These are phyloP conservation scores for Leptinotarsa tumamoca DNA, from an alignment of 2,888 invertebrate species.

Conservation along the genomic window DNA sequence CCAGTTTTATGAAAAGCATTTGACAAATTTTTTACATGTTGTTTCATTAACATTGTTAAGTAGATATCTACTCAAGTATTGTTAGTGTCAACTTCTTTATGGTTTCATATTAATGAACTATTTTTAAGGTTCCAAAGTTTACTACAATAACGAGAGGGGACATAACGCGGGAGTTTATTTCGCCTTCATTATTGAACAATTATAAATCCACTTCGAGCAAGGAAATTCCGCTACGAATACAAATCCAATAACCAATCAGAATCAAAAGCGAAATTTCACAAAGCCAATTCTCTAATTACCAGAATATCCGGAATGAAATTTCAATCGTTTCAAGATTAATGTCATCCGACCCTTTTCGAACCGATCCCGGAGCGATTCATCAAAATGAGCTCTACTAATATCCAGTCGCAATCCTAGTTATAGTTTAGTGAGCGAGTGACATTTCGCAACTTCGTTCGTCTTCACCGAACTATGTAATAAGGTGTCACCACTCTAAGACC, in stretches of 20 bases:
- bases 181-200: too few relatives aligned
- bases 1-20: too few relatives aligned
- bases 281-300: slow-evolving; percentile 11
- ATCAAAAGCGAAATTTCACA: background rate
- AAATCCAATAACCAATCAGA: background rate
- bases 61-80: too few relatives aligned
- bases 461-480: too few relatives aligned
- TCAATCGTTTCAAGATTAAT: slow-evolving; percentile 8
- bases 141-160: too few relatives aligned
- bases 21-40: too few relatives aligned
- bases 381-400: background rate
- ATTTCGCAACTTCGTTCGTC: background rate
- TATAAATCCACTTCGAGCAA: background rate
- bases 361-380: slow-evolving; percentile 12
- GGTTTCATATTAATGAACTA: too few relatives aligned
- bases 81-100: too few relatives aligned
- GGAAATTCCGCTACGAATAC: background rate
- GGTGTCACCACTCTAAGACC: too few relatives aligned
- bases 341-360: slow-evolving; percentile 6
- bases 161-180: too few relatives aligned
- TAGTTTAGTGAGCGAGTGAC: background rate
- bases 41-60: too few relatives aligned
- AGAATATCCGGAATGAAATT: slow-evolving; percentile 12
- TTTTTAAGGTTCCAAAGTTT: too few relatives aligned
- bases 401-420: slow-evolving; percentile 3